Evolutionary conservation across 1,140 invertebrate genomes (phyloP).

Genomic region (Pachyrhynchus sulphureomaculatus): DNA sequence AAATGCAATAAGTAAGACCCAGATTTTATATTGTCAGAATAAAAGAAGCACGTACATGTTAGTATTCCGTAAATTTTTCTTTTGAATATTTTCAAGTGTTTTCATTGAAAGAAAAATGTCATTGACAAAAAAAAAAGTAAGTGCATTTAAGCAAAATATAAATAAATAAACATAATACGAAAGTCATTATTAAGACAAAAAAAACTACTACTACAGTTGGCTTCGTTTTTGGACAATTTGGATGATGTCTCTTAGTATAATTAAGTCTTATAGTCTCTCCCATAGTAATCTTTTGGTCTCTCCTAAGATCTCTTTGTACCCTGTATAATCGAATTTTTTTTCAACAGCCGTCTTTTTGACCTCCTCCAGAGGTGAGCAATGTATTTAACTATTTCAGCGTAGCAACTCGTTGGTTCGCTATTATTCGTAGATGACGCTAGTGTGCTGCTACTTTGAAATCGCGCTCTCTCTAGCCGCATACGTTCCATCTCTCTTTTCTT

Average conservation of each 20-base stretch:
- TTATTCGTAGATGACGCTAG: constrained; percentile 88
- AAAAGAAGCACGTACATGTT: too few relatives aligned
- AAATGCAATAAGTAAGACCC: too few relatives aligned
- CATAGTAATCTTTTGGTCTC: constrained; percentile 57
- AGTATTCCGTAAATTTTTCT: too few relatives aligned
- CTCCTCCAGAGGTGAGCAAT: constrained; percentile 87
- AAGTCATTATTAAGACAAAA: too few relatives aligned
- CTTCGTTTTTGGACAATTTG: constrained; percentile 56
- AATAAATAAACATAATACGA: too few relatives aligned
- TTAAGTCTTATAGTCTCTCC: constrained; percentile 59
- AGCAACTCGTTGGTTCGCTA: constrained; percentile 89
- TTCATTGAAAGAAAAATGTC: too few relatives aligned
- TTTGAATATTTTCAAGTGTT: too few relatives aligned
- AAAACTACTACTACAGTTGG: constrained; percentile 34
- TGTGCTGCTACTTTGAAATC: constrained; percentile 93
- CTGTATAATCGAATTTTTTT: constrained; percentile 73
- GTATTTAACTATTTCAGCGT: constrained; percentile 95
- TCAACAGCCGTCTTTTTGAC: constrained; percentile 78
- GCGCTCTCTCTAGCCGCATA: constrained; percentile 92
- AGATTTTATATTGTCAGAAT: too few relatives aligned
- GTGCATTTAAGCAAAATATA: too few relatives aligned
- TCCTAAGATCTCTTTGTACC: constrained; percentile 64
- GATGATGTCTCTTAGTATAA: constrained; percentile 58
- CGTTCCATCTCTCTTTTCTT: constrained; percentile 99
- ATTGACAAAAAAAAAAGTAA: too few relatives aligned